Conservation (phyloP, 2,797 vertebrate genomes). For the Chromis chromis region DNA sequence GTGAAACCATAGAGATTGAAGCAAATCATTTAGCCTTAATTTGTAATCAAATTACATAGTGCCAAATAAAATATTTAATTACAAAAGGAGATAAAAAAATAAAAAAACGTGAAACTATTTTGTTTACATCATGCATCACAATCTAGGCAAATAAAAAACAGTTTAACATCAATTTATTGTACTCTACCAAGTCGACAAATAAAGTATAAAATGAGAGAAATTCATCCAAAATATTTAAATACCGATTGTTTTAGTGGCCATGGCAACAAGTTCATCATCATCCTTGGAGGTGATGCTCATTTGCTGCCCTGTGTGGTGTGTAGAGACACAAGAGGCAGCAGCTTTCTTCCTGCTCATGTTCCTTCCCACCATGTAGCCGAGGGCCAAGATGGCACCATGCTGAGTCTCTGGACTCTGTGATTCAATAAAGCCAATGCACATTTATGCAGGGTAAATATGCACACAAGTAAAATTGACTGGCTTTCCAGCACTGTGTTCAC, state of each 20-base stretch:
- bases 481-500: neutral
- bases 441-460: neutral
- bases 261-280: constrained; percentile 90
- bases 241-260: constrained; percentile 94
- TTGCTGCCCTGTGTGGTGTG: constrained; percentile 73
- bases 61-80: neutral
- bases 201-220: neutral
- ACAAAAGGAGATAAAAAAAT: no score
- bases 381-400: constrained; percentile 94
- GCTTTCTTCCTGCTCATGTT: constrained; percentile 90
- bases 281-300: constrained; percentile 81
- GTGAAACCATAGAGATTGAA: neutral
- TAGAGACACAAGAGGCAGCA: constrained; percentile 68
- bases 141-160: neutral
- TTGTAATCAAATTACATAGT: no score
- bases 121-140: neutral
- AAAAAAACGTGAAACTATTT: no score
- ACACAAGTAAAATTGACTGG: neutral
- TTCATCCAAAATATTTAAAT: constrained; percentile 36
- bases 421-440: constrained; percentile 38
- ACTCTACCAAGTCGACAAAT: neutral
- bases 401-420: constrained; percentile 94
- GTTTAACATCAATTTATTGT: neutral
- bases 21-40: neutral
- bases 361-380: constrained; percentile 95